Evolutionary conservation across 2,113 vertebrate genomes (phyloP).

Genomic region (Burhinus bistriatus): DNA sequence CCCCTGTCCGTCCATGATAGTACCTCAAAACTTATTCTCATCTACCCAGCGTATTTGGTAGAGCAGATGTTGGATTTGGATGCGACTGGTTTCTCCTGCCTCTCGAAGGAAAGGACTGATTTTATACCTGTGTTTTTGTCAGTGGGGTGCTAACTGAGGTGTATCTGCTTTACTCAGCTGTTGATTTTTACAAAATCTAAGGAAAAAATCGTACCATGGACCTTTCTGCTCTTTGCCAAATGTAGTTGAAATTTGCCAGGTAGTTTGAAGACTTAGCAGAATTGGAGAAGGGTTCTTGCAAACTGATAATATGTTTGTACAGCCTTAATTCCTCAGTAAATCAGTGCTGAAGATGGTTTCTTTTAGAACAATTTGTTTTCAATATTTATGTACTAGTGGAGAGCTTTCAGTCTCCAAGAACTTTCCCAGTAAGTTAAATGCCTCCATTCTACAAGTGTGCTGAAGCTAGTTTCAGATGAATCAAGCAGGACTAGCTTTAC

Average conservation of each 20-base stretch:
- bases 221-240: not conserved
- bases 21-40: not conserved
- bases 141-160: not conserved
- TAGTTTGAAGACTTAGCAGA: not conserved
- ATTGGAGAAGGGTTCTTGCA: not conserved
- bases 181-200: not conserved
- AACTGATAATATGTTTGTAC: not conserved
- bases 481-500: not conserved
- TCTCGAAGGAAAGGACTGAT: not conserved
- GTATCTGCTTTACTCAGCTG: not conserved
- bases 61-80: not conserved
- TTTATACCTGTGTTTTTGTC: not conserved
- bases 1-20: not conserved
- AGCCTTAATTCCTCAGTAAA: not conserved
- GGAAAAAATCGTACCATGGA: not conserved
- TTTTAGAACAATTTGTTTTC: not conserved
- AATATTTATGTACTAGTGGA: not conserved
- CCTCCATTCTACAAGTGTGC: not conserved
- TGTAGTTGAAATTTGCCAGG: not conserved
- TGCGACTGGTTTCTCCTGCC: not conserved
- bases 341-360: not conserved
- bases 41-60: not conserved
- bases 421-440: not conserved
- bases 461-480: not conserved
- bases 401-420: not conserved